A percentile compares a stretch with the other conserved stretches of the same genome.
Conservation (phyloP, 23 tunicate species). For the Diplosoma virens region DNA sequence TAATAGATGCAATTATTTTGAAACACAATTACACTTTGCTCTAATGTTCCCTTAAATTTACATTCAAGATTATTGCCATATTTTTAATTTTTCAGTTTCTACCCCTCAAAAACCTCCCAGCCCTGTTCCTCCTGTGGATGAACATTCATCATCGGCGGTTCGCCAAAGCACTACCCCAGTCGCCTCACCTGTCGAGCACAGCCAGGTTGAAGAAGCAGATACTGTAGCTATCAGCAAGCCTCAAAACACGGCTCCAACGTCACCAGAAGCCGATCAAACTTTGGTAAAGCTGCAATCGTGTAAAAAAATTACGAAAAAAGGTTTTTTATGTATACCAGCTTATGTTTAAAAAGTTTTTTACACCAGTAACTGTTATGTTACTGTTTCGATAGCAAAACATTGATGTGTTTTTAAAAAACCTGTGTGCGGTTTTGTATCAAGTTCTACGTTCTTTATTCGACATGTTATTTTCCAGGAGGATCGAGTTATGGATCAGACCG, state of each 20-base stretch:
- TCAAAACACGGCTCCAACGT: background rate
- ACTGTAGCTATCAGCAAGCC: background rate
- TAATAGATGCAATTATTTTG: too few species aligned
- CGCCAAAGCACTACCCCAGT: background rate
- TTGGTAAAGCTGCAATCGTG: too few species aligned
- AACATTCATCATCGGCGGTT: slow-evolving; percentile 3
- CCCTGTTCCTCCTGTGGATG: background rate
- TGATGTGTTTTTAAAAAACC: too few species aligned
- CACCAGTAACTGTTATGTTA: too few species aligned
- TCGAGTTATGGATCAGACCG: background rate
- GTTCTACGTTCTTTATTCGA: too few species aligned
- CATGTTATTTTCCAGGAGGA: slow-evolving; percentile 22
- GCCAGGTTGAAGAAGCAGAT: background rate
- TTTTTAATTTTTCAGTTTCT: background rate
- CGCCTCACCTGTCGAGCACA: background rate
- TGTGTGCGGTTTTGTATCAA: too few species aligned
- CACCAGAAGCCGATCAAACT: background rate
- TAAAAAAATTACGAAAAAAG: background rate
- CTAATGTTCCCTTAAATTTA: too few species aligned
- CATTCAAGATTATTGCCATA: too few species aligned
- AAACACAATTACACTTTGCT: too few species aligned
- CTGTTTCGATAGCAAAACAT: too few species aligned
- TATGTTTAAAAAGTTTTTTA: too few species aligned
- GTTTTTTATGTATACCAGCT: background rate
- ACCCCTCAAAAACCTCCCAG: background rate